Base-by-base conservation (phyloP, 1,140 invertebrate species). In the Bombyx mandarina region DNA sequence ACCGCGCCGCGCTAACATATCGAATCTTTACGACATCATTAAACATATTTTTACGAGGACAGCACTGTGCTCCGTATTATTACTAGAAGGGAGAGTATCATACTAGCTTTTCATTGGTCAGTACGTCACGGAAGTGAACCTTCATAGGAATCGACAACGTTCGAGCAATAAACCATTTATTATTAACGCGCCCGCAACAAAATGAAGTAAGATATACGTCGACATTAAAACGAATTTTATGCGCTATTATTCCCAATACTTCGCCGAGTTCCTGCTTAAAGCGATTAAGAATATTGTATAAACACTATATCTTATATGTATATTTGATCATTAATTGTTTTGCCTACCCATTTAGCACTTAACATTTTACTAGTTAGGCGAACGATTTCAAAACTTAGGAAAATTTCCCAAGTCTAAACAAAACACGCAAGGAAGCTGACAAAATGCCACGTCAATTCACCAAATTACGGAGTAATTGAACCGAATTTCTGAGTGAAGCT, bases 41-140 rank as follows among this genome's bases (percentile, higher is more conserved):
- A 86, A 84, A 86, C 76, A 86, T 86, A 84, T 84, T 86, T 86
- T 86, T 86, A 86, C 70, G 81, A 77, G 73, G 73, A 82, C 73
- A 81, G 75, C 70, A 73, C 67, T 73, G 74, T 73, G 74, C 75
- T 63, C 67, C 75, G 69, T 75, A 76, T 79, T 77, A 80, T 76
- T 81, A 81, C 67, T 67, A 60, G 49, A 57, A 73, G 77, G 73
- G 79, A 66, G 67, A 48, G 67, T 61, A 61, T 68, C 58, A 71
- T 59, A 71, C 68, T 75, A 61, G 54, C 65, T 59, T 73, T 81
- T 78, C 76, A 79, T 80, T 77, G 79, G 77, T 74, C 76, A 77
- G 72, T 79, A 77, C 74, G 73, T 72, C 65, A 64, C 61, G 63
- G 75, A 71, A 73, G 68, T 69, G 70, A 71, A 66, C 68, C 74